Evolutionary conservation across 1,140 invertebrate species (phyloP), one percentile per base, ranked within the genome.

Genomic region (Sminthurides bifidus): DNA sequence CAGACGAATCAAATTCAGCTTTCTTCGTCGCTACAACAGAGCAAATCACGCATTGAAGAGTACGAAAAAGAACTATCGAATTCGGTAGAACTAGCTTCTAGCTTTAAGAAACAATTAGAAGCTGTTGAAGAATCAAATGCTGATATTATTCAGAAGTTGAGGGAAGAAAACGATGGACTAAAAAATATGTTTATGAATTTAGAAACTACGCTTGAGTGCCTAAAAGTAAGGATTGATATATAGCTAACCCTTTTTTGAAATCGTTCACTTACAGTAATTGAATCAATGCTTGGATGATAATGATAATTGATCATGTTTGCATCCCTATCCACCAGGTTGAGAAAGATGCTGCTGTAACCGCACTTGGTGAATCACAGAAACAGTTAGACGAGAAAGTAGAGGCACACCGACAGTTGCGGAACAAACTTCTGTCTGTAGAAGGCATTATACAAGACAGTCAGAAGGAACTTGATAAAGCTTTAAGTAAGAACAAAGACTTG

Each of bases 11-110:
- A 64, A 31, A 40, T 27, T 14, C 12, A 37, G 19, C 43, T 64
- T n/a, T 17, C 35, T 5, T 33, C 17, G 15, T 27, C 53, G 12
- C 51, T 43, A 24, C 45, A 55, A 24, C 10, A 54, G 29, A 49
- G 24, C 10, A 54, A 51, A 27, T 40, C 54, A 23, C 29, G 52
- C 17, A 56, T 61, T 23, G 24, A 31, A 21, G 23, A 55, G 15
- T 64, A 64, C 24, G 59, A 64, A 51, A 54, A 52, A 21, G 63
- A 64, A 40, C 27, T 64, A n/a, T 41, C 40, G 4, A 59, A 54
- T 33, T 43, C 59, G 2, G 19, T 64, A 3, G 56, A 59, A 19
- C 17, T 64, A 10, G 57, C 54, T 5, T 46, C 55, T 21, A 29
- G 19, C 3, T 64, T 59, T 38, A 61, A 61, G 31, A 24, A n/a